Conservation (phyloP, 2,888 invertebrate genomes). For the Xylophagus ater region DNA sequence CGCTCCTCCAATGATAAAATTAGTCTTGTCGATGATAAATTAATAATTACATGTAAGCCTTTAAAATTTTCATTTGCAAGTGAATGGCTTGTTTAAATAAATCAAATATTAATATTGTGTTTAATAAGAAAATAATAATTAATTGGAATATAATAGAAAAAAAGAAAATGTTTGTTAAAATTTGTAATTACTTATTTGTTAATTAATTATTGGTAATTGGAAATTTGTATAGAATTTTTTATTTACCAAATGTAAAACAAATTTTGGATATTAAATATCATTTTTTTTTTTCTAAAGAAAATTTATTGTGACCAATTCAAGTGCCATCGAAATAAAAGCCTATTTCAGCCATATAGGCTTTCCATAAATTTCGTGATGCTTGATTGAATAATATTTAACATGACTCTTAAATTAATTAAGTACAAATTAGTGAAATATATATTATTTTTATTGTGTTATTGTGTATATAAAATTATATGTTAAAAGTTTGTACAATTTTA, state of each 20-base stretch:
- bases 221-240: conserved; percentile 2
- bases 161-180: background rate
- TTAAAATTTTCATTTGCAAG: conserved; percentile 36
- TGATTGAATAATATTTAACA: too few species aligned
- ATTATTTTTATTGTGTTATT: too few species aligned
- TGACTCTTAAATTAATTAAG: conserved; percentile 39
- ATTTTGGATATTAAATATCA: too few species aligned
- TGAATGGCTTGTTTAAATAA: conserved; percentile 36
- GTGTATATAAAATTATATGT: too few species aligned
- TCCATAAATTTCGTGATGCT: too few species aligned
- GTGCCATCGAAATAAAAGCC: conserved; percentile 38
- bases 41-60: conserved; percentile 36
- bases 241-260: background rate
- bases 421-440: too few species aligned
- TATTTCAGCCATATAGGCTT: too few species aligned
- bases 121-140: conserved; percentile 2
- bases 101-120: too few species aligned
- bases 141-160: background rate
- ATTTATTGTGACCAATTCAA: too few species aligned
- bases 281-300: too few species aligned
- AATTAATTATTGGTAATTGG: conserved; percentile 2
- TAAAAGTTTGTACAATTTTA: too few species aligned
- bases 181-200: conserved; percentile 10
- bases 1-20: conserved; percentile 6
- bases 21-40: conserved; percentile 27